These are phyloP conservation scores for Drosophila kurseongensis DNA, from an alignment of 1,140 invertebrate genomes.

Conservation along the genomic window DNA sequence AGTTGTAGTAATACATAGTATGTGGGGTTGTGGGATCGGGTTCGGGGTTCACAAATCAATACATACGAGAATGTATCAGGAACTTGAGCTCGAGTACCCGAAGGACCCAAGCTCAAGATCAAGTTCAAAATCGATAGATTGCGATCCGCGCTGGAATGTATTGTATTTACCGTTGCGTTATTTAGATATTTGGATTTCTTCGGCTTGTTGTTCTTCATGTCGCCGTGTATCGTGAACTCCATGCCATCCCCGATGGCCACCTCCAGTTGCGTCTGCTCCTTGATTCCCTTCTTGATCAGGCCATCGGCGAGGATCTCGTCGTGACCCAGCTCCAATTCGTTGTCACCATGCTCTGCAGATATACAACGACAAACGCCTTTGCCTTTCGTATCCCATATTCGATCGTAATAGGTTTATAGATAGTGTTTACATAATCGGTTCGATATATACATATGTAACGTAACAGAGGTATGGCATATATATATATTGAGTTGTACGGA, in stretches of 20 bases:
- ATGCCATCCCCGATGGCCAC: conserved; percentile 95
- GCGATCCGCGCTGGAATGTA: conserved; percentile 11
- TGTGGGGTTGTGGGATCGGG: conserved; percentile 7
- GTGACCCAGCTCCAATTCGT: conserved; percentile 87
- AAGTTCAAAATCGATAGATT: background rate
- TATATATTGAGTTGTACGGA: conserved; percentile 35
- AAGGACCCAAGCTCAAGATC: background rate
- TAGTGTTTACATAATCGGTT: conserved; percentile 59
- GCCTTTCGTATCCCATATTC: conserved; percentile 84
- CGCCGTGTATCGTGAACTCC: conserved; percentile 95
- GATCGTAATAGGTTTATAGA: conserved; percentile 65
- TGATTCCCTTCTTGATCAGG: conserved; percentile 93
- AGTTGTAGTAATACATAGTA: conserved; percentile 16
- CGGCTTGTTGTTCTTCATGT: conserved; percentile 89
- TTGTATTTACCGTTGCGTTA: conserved; percentile 88
- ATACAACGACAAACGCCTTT: conserved; percentile 87
- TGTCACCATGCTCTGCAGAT: conserved; percentile 87
- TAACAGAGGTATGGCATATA: conserved; percentile 50
- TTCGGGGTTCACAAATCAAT: conserved; percentile 12
- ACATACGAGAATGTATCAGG: conserved; percentile 6
- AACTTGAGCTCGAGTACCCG: background rate
- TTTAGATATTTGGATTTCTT: conserved; percentile 90
- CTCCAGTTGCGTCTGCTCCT: conserved; percentile 94
- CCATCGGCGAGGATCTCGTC: conserved; percentile 93
- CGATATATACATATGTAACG: conserved; percentile 66